Conservation (phyloP, 2,888 invertebrate species). For the Eledone cirrhosa region DNA sequence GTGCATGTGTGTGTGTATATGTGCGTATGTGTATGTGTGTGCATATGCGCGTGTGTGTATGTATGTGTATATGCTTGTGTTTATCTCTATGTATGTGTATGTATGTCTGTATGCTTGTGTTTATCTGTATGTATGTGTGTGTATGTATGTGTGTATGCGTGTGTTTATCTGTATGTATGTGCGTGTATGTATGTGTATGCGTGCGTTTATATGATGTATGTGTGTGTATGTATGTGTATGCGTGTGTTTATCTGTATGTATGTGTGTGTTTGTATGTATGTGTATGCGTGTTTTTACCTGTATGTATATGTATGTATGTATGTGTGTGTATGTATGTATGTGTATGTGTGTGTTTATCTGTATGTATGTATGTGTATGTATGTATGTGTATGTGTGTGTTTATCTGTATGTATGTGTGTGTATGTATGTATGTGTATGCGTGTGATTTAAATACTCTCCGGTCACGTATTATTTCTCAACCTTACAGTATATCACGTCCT, state of each 20-base stretch:
- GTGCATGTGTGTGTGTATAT: no score
- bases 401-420: neutral
- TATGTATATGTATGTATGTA: neutral
- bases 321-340: neutral
- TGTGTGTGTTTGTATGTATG: neutral
- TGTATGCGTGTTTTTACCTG: neutral
- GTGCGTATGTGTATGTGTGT: no score
- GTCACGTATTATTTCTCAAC: no score
- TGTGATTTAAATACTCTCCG: no score
- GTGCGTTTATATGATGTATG: neutral
- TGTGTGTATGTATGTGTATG: neutral
- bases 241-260: neutral
- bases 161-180: neutral
- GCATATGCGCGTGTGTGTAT: no score
- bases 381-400: neutral
- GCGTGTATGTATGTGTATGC: neutral
- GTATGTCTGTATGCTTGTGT: no score
- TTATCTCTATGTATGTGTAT: no score
- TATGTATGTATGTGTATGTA: neutral
- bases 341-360: neutral
- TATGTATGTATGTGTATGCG: neutral
- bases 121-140: no score
- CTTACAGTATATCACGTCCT: no score
- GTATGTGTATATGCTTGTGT: no score
- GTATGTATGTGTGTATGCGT: neutral